Base-by-base conservation (phyloP, 2,113 vertebrate genomes). In the Dolichotis patagonum region DNA sequence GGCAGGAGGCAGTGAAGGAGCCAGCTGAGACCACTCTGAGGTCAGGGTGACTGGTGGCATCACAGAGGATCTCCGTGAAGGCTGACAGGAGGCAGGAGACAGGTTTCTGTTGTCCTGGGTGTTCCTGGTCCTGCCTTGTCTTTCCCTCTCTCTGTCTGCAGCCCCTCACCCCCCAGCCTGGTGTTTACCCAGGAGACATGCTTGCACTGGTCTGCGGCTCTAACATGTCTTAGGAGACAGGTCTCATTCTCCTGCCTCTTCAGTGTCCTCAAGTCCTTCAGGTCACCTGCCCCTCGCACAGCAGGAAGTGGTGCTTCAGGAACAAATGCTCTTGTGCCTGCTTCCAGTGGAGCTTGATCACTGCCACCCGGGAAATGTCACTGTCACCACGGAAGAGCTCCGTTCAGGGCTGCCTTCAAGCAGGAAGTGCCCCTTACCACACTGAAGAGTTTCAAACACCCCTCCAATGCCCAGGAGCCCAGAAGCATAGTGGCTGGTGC, bases 381-480 rank as follows among this genome's bases (percentile, higher is more conserved):
- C 49, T 32, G 41, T 67, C 46, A 7, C 71, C 7, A 0, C 14
- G 71, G 93, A 65, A 80, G 28, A 22, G 82, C 63, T 1, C 54
- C 87, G 86, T 91, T 91, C 20, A 8, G 46, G 84, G 78, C 30
- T 65, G 60, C 54, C 71, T 78, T 73, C 65, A 78, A 91, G 67
- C 75, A 92, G 90, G 88, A 90, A 95, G 87, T 90, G 63, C 81
- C 96, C 90, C 67, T 95, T 46, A 65, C 17, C 14, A 9, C 35
- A 30, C 63, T 30, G 86, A n/a, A 7, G 14, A 26, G 6, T 24
- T 35, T 58, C 67, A 49, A 10, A 93, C 52, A 32, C 52, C 82
- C 63, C 85, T 91, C 60, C 58, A 11, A 5, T 28, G 71, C 60
- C 38, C 52, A 30, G 54, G 54, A 94, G 30, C 78, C 54, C 86